These are phyloP conservation scores for Diaprepes abbreviatus DNA, from an alignment of 2,888 invertebrate species.

Conservation along the genomic window DNA sequence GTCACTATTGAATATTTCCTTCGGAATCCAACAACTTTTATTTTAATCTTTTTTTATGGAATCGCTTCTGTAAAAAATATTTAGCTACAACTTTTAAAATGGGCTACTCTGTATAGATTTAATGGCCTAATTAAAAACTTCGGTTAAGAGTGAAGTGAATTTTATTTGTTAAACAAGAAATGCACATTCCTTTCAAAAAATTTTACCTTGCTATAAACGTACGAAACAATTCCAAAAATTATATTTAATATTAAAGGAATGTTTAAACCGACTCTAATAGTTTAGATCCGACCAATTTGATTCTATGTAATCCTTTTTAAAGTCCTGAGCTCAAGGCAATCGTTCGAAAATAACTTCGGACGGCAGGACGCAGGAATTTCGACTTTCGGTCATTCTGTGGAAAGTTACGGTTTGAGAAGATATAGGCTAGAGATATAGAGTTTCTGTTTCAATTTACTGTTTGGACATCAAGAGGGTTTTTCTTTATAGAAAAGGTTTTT, in stretches of 20 bases:
- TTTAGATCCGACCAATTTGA: constrained; percentile 30
- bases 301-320: constrained; percentile 36
- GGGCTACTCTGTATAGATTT: too few species aligned
- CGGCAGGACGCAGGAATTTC: constrained; percentile 29
- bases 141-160: too few species aligned
- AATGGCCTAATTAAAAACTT: too few species aligned
- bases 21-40: too few species aligned
- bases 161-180: too few species aligned
- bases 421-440: constrained; percentile 21
- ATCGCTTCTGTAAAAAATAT: too few species aligned
- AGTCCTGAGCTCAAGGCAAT: constrained; percentile 34
- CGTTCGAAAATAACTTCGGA: constrained; percentile 37
- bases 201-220: too few species aligned
- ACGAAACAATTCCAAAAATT: not conserved
- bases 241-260: constrained; percentile 12
- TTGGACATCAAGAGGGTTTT: constrained; percentile 24
- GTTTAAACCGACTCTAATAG: constrained; percentile 19
- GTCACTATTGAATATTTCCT: too few species aligned
- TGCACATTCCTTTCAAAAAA: too few species aligned
- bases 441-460: constrained; percentile 21
- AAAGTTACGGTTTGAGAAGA: constrained; percentile 35
- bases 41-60: too few species aligned
- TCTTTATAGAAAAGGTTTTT: constrained; percentile 28
- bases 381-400: constrained; percentile 32
- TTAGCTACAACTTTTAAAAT: too few species aligned